Percentiles rank a stretch among this genome's conserved stretches.
Conservation (phyloP, 1,140 invertebrate genomes). For the Drosophila paulistorum region DNA sequence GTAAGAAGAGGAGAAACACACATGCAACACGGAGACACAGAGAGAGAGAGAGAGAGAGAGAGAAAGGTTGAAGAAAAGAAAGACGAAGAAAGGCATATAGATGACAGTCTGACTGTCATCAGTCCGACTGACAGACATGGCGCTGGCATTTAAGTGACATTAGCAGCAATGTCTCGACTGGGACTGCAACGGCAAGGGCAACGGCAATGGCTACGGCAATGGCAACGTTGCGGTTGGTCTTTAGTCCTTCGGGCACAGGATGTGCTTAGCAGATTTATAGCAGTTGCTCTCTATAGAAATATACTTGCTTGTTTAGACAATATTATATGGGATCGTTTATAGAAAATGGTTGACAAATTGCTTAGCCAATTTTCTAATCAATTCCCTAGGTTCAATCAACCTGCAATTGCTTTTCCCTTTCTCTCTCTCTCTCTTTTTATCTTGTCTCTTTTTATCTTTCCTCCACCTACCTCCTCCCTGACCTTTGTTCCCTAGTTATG, state of each 20-base stretch:
- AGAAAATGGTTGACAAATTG: slow-evolving; percentile 48
- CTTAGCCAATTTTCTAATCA: slow-evolving; percentile 67
- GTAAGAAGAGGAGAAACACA: slow-evolving; percentile 16
- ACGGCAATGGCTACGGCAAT: neutral
- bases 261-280: slow-evolving; percentile 32
- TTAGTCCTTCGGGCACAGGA: slow-evolving; percentile 35
- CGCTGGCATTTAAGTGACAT: slow-evolving; percentile 73
- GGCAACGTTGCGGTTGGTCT: slow-evolving; percentile 66
- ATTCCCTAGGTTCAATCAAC: slow-evolving; percentile 63
- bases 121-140: slow-evolving; percentile 56
- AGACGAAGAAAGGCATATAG: slow-evolving; percentile 2
- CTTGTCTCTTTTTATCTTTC: neutral
- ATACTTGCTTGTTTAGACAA: slow-evolving; percentile 58
- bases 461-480: neutral
- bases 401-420: neutral
- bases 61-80: neutral
- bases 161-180: slow-evolving; percentile 61
- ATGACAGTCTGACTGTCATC: slow-evolving; percentile 27
- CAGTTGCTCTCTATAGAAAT: slow-evolving; percentile 43
- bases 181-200: slow-evolving; percentile 11
- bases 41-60: slow-evolving; percentile 11
- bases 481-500: neutral
- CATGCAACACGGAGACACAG: slow-evolving; percentile 26
- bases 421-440: too few species aligned
- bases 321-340: slow-evolving; percentile 57